Evolutionary conservation across 2,797 vertebrate species (phyloP), one percentile per base, ranked within the genome.

Genomic region (Epinephelus malabaricus): DNA sequence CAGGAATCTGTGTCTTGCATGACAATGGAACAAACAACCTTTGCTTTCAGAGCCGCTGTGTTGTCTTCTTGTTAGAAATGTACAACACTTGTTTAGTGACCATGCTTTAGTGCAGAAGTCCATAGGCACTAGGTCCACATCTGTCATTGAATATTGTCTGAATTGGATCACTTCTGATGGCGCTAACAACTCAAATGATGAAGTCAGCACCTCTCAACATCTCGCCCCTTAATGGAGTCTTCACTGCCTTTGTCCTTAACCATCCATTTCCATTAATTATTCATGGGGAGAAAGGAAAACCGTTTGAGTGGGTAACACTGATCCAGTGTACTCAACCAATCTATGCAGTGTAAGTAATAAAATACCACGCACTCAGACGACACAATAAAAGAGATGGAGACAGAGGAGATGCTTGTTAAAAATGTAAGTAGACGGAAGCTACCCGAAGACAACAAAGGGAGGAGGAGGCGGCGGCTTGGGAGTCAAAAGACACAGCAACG

Each of bases 271-370:
- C 91, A 95, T 95, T 85, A 94, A 94, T 95, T 92, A 95, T 95
- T 95, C 92, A 95, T 73, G 30, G 71, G 68, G 91, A 89, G 92
- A 95, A 94, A 95, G 93, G 91, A 92, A 95, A 94, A 93, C 91
- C 92, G 89, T 93, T 94, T 92, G 91, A 93, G 94, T 94, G 92
- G 88, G 92, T 93, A 94, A 95, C 92, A 94, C 92, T 93, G 93
- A 95, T 95, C 93, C 92, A 92, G 88, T 92, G 91, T 94, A 92
- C 92, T 94, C 91, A 92, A 94, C 93, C 92, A 94, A 93, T 93
- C 93, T 93, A 93, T 92, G 92, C 90, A 92, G 92, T 95, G 93
- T 94, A 91, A 94, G 94, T 94, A 93, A 94, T 95, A 94, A 95
- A 94, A 95, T 91, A 91, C 93, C 86, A 86, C 89, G 74, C 92